Conservation (phyloP, 2,797 vertebrate genomes). For the Lepus oiostolus region DNA sequence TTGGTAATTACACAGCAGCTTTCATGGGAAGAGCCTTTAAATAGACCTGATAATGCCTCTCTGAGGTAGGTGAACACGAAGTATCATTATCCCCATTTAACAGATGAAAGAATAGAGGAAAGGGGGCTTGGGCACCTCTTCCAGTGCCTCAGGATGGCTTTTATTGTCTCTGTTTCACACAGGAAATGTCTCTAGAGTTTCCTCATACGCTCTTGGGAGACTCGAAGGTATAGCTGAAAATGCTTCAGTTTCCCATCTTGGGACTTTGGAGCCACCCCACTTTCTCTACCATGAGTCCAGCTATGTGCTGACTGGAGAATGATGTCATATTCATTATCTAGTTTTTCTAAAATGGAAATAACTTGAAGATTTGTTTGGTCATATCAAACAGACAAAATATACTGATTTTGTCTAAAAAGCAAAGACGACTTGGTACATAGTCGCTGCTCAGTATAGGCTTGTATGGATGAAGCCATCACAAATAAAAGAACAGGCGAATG, state of each 20-base stretch:
- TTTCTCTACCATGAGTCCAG: not conserved
- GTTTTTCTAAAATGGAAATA: slow-evolving; percentile 19
- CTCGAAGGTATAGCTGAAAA: not conserved
- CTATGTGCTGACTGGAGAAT: not conserved
- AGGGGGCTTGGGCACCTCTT: slow-evolving; percentile 45
- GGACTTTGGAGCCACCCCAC: not conserved
- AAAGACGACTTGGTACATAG: not conserved
- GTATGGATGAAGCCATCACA: not conserved
- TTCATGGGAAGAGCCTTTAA: slow-evolving; percentile 80
- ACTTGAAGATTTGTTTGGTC: not conserved
- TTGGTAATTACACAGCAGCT: slow-evolving; percentile 81
- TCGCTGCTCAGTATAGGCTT: not conserved
- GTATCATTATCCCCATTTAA: slow-evolving; percentile 82
- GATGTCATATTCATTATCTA: not conserved
- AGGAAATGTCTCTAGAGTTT: slow-evolving; percentile 40
- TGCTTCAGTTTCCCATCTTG: not conserved
- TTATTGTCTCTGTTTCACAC: not conserved
- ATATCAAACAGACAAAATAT: not conserved
- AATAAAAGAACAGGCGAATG: not conserved
- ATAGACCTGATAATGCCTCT: slow-evolving; percentile 82
- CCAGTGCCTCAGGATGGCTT: slow-evolving; percentile 37
- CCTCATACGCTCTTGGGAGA: not conserved
- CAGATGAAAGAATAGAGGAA: slow-evolving; percentile 80
- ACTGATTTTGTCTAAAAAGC: not conserved
- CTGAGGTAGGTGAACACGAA: slow-evolving; percentile 76